These are phyloP conservation scores for Ophraella communa DNA, from an alignment of 2,888 invertebrate species.

Conservation along the genomic window DNA sequence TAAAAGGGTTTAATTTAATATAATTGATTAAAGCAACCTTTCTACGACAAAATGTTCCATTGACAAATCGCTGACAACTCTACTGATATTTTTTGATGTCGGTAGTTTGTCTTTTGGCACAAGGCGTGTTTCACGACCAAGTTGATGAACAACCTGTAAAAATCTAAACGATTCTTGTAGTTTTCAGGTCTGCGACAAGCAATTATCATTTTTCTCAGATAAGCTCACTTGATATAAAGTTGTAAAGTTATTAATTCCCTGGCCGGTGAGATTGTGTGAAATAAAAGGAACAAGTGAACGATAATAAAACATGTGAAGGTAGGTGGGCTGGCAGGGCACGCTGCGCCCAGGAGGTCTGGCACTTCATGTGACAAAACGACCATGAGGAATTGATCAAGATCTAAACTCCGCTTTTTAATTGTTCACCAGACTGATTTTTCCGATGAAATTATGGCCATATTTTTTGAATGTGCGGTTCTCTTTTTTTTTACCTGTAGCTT, in stretches of 20 bases:
- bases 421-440: conserved; percentile 54
- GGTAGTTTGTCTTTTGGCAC: conserved; percentile 13
- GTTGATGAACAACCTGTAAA: conserved; percentile 27
- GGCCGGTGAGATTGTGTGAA: conserved; percentile 54
- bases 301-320: conserved; percentile 57
- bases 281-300: conserved; percentile 53
- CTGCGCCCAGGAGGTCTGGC: conserved; percentile 58
- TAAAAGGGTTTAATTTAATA: neutral
- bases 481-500: conserved; percentile 24
- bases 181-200: conserved; percentile 30
- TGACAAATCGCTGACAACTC: conserved; percentile 16
- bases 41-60: neutral
- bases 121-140: conserved; percentile 19
- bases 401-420: conserved; percentile 58
- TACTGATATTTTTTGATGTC: conserved; percentile 12
- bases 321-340: conserved; percentile 56
- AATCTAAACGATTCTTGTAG: conserved; percentile 34
- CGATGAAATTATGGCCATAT: conserved; percentile 40
- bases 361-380: conserved; percentile 60
- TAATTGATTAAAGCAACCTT: neutral
- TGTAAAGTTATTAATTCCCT: conserved; percentile 56
- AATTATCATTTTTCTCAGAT: conserved; percentile 35
- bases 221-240: conserved; percentile 51
- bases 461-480: conserved; percentile 40
- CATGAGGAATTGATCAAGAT: conserved; percentile 60